A percentile compares a stretch with the other conserved stretches of the same genome.
Conservation (phyloP, 2,797 vertebrate genomes). For the Pampus argenteus region DNA sequence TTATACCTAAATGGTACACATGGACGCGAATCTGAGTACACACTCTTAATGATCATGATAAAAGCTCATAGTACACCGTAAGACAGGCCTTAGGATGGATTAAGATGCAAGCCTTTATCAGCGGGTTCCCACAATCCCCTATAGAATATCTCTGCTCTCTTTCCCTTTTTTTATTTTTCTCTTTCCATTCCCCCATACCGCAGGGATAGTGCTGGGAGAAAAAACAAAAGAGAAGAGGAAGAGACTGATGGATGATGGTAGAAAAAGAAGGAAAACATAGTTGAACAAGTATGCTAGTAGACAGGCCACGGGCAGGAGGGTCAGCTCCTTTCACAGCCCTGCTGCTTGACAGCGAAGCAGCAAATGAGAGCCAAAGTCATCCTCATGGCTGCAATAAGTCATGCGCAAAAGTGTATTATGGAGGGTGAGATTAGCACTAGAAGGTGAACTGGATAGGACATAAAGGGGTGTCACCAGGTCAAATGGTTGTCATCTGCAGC, state of each 20-base stretch:
- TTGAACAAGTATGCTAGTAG: constrained; percentile 55
- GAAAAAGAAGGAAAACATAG: constrained; percentile 36
- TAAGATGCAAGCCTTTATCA: constrained; percentile 85
- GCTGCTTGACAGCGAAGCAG: constrained; percentile 28
- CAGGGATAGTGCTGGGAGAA: constrained; percentile 56
- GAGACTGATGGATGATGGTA: constrained; percentile 36
- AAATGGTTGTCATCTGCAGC: constrained; percentile 45
- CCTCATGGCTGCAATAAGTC: constrained; percentile 26
- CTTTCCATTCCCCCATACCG: constrained; percentile 59
- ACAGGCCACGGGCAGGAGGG: constrained; percentile 36
- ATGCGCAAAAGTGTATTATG: constrained; percentile 21
- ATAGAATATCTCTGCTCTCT: constrained; percentile 71
- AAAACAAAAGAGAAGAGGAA: constrained; percentile 17
- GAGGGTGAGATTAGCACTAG: constrained; percentile 27
- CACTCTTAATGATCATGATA: constrained; percentile 80
- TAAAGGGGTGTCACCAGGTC: constrained; percentile 44
- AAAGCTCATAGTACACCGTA: constrained; percentile 71
- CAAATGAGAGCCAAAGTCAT: constrained; percentile 21
- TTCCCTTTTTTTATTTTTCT: constrained; percentile 33
- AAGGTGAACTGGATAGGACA: constrained; percentile 22
- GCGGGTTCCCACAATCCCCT: constrained; percentile 85
- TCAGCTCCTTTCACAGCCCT: constrained; percentile 28
- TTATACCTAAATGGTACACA: constrained; percentile 39
- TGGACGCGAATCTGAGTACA: constrained; percentile 46
- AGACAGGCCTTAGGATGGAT: constrained; percentile 84